Percentiles rank a stretch among this genome's conserved stretches.
These are phyloP conservation scores for Arge pagana DNA, from an alignment of 2,888 invertebrate genomes.

Conservation along the genomic window DNA sequence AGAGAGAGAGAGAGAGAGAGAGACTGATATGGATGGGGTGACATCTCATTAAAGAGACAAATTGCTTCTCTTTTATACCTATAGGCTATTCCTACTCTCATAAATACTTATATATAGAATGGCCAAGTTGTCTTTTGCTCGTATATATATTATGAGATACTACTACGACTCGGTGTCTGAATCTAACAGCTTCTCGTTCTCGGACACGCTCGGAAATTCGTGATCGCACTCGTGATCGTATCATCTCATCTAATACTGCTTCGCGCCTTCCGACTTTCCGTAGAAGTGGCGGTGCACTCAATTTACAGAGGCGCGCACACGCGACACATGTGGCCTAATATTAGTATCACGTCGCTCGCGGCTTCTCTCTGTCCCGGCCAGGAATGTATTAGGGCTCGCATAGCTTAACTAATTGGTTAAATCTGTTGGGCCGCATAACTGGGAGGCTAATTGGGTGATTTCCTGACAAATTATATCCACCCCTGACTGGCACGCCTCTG, in stretches of 20 bases:
- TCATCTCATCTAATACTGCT: background rate
- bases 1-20: constrained; percentile 31
- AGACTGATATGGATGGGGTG: constrained; percentile 50
- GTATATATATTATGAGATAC: background rate
- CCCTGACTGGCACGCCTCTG: constrained; percentile 52
- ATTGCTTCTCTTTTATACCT: constrained; percentile 45
- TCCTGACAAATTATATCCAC: constrained; percentile 59
- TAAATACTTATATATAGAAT: constrained; percentile 15
- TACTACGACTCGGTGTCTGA: background rate
- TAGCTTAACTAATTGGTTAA: constrained; percentile 59
- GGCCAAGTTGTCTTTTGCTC: background rate
- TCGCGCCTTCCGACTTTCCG: no score
- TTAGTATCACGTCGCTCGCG: constrained; percentile 15
- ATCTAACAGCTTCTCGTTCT: background rate
- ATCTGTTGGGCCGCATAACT: constrained; percentile 59
- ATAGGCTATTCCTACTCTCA: constrained; percentile 10
- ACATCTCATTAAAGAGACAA: constrained; percentile 59
- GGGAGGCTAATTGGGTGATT: constrained; percentile 59
- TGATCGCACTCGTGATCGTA: background rate
- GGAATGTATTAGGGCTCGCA: constrained; percentile 57
- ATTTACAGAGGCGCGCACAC: background rate
- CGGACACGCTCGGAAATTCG: background rate
- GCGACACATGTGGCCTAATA: constrained; percentile 10
- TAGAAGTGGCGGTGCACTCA: constrained; percentile 1
- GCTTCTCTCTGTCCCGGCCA: constrained; percentile 34